phyloP scores from a whole-genome alignment of 2,113 vertebrate species.

The Laterallus jamaicensis region DNA sequence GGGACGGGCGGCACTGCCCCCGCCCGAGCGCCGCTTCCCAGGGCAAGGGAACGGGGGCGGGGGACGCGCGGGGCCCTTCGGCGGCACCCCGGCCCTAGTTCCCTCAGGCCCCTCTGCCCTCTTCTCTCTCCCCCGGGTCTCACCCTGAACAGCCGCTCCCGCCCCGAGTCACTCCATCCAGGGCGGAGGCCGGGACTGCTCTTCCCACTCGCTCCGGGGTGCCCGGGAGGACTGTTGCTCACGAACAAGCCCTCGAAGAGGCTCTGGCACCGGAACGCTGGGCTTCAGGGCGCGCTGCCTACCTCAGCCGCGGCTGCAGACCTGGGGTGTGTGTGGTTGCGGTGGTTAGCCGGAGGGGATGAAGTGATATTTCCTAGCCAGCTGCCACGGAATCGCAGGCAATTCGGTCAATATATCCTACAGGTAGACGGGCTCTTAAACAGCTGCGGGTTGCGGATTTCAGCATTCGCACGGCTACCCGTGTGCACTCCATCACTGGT shows the following conservation, averaged over 20 bases:
- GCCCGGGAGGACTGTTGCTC: no score
- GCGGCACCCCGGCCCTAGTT: not conserved
- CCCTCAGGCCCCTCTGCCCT: no score
- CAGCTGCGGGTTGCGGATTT: not conserved
- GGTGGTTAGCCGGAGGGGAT: not conserved
- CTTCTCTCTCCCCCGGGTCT: not conserved
- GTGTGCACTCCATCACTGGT: rapidly evolving
- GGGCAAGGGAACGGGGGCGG: not conserved
- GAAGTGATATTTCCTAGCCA: not conserved
- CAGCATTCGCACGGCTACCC: not conserved
- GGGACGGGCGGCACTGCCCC: no score
- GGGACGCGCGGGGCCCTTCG: no score
- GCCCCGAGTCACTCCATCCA: no score
- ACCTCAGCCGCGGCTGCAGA: rapidly evolving
- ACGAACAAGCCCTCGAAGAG: not conserved
- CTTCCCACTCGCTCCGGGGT: not conserved
- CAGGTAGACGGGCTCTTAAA: not conserved
- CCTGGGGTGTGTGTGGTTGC: no score
- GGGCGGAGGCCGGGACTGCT: not conserved
- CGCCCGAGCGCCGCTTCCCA: not conserved
- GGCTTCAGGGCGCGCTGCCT: no score
- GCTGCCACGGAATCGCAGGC: not conserved
- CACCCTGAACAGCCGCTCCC: not conserved
- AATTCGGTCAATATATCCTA: not conserved
- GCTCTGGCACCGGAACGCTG: rapidly evolving